Evolutionary conservation across 2,797 vertebrate genomes (phyloP), one percentile per base, ranked within the genome.

Genomic region (Poeciliopsis gracilis): DNA sequence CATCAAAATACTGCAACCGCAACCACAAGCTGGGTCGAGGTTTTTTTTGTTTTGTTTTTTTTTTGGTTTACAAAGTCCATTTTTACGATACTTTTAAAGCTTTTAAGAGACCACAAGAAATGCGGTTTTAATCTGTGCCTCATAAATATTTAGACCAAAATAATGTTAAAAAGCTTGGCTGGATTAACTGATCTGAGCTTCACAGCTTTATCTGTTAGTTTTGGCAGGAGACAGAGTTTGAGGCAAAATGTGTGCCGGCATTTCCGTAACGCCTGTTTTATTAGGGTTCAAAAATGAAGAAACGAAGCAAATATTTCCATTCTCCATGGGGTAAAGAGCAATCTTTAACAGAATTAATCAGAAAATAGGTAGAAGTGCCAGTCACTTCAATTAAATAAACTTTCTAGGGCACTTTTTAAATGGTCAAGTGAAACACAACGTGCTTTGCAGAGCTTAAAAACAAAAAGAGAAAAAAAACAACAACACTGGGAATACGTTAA

Each of bases 71-170:
- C 41, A 12, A 70, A 45, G 41, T n/a, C 23, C 25, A 70, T 43
- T 70, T 45, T 70, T 45, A 70, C 28, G n/a, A 43, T 1, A 15
- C 43, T 45, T 70, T 45, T 28, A 70, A 70, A 45, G 41, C 41
- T 70, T 70, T 70, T 70, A 45, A 70, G 38, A 70, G 41, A 70
- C 67, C 25, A 70, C 41, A 45, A 43, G 41, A 70, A 70, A 45
- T 28, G 67, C 23, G 41, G 25, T 45, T 70, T 70, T 15, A n/a
- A 25, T 28, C 41, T 2, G 0, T n/a, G 36, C 63, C 63, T 67
- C 36, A 41, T 67, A 67, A 41, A 67, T 67, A 67, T 67, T 41
- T 41, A 15, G 36, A 25, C 36, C 36, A 67, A 41, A 67, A 41
- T 67, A 25, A 67, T 41, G 36, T 67, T 10, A 57, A 36, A 67